Evolutionary conservation across 2,888 invertebrate species (phyloP).

Genomic region (Hydrotaea cyrtoneurina): DNA sequence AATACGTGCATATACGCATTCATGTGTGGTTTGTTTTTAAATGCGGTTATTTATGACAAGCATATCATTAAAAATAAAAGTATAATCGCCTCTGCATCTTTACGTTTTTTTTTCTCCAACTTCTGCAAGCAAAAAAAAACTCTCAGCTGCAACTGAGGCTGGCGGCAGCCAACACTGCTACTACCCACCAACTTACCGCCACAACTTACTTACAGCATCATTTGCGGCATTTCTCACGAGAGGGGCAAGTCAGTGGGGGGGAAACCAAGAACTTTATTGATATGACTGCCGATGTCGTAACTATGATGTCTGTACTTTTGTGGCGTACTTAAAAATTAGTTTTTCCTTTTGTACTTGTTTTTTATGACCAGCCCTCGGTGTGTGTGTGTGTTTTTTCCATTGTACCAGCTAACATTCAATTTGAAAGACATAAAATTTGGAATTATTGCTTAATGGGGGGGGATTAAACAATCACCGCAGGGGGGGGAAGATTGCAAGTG

Average conservation of each 20-base stretch:
- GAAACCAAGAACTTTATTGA: conserved; percentile 25
- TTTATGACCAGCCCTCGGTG: not conserved
- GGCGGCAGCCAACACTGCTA: no score
- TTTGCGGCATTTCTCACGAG: not conserved
- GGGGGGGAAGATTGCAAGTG: no score
- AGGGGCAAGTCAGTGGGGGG: not conserved
- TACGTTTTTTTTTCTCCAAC: conserved; percentile 2
- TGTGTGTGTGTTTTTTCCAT: not conserved
- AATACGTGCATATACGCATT: conserved; percentile 25
- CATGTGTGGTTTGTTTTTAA: conserved; percentile 56
- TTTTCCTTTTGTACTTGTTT: not conserved
- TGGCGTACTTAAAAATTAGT: conserved; percentile 1
- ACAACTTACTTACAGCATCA: conserved; percentile 7
- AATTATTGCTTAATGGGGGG: not conserved
- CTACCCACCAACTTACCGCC: conserved; percentile 1
- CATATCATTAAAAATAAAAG: conserved; percentile 67
- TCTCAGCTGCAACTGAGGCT: not conserved
- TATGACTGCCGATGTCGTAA: conserved; percentile 5
- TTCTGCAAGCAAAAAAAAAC: not conserved
- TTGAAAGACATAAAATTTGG: not conserved
- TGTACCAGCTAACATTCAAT: not conserved
- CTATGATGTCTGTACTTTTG: not conserved
- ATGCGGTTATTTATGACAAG: conserved; percentile 70
- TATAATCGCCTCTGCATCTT: conserved; percentile 62
- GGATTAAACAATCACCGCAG: not conserved